Base-by-base conservation (phyloP, 2,113 vertebrate species). In the Melanerpes aurifrons region DNA sequence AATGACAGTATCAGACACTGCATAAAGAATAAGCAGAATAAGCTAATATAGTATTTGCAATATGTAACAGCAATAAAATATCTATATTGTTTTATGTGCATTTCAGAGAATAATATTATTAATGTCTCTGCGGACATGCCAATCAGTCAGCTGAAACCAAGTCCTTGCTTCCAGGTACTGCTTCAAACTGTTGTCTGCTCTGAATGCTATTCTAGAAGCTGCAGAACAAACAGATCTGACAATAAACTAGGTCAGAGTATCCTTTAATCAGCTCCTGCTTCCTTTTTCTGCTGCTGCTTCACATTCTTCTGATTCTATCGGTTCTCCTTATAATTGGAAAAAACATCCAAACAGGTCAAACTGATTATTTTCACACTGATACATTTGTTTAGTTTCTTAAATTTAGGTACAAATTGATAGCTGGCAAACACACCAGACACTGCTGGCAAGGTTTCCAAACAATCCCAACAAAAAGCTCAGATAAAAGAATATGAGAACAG, bases 11-110 rank as follows among this genome's bases (percentile, higher is more conserved):
- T 31, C 28, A 45, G 53, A 70, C 35, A n/a, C 15, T 40, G 21
- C 66, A 53, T 63, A 69, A 72, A 92, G 37, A 15, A 32, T 29
- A 75, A 59, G 35, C 8, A 63, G 40, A 68, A 69, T 28, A 72
- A 79, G 21, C 14, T 56, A 56, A 69, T 56, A 19, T 1, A 43
- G 9, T 29, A 71, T 37, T 61, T 61, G 29, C 9, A 56, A 75
- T 9, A 66, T 14, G 4, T 12, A 75, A 78, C 4, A 78, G 21
- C 22, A 86, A 29, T 19, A 69, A 35, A 45, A 66, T 15, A 9
- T 48, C 14, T 3, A 1, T 17, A 16, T 12, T 56, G 29, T 10
- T 43, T 57, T 32, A n/a, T 3, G 2, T 11, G 25, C 3, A 3
- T 31, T 86, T 90, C 43, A 66, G 69, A 37, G 4, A 28, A 7